Base-by-base conservation (phyloP, 2,797 vertebrate genomes). In the Megalops cyprinoides region DNA sequence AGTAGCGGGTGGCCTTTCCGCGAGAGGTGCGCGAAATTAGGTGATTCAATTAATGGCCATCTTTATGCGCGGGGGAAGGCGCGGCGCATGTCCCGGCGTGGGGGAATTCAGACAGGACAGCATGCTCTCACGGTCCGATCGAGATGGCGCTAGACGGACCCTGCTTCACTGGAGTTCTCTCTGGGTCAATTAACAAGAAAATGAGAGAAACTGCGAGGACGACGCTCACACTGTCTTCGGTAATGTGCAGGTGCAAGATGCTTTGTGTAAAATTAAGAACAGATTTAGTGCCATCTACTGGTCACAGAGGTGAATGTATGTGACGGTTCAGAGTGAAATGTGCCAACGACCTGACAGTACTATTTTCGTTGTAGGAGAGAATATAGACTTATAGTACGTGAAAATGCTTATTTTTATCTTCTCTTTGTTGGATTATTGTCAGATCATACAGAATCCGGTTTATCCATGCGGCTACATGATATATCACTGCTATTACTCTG, bases 31-130 rank as follows among this genome's bases (percentile, higher is more conserved):
- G 86, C 87, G 95, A 97, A 97, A 98, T 97, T 96, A 98, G 95
- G 94, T 95, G 96, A 98, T 98, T 98, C 97, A 98, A 97, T 98
- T 97, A 98, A 98, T 96, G 94, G 95, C 94, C 95, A 92, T 97
- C 97, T 97, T 96, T 97, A 95, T 96, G 96, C 95, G 97, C 96
- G 96, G 96, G 94, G 94, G 95, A 96, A 96, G 96, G 95, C 94
- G 95, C 94, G 89, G 86, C 91, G 93, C 90, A 89, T 91, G 87
- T 90, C 93, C 92, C 91, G 93, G 92, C 93, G 94, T 90, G 93
- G 83, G 77, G 84, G 84, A 85, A 84, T 81, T 77, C 79, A 81
- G 86, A 82, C 75, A 78, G 82, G 86, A 88, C 82, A 37, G 74
- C 82, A 71, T 69, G 62, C 25, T 42, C n/a, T 9, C 44, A 10